Evolutionary conservation across 2,113 vertebrate species (phyloP).

Genomic region (Columba livia): DNA sequence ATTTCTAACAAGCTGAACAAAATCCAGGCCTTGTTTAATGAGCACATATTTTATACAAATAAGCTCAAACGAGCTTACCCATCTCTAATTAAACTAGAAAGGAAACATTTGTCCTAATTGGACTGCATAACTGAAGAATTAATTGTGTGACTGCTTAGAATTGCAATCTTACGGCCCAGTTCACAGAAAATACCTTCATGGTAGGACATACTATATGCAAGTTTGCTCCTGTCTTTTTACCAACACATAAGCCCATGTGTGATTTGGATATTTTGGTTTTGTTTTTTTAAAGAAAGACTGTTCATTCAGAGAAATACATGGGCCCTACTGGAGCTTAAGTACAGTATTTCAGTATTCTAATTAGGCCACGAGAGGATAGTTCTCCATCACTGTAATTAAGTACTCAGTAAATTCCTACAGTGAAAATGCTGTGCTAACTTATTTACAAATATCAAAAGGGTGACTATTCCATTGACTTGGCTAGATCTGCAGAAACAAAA

Average conservation of each 20-base stretch:
- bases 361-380: constrained; percentile 45
- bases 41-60: constrained; percentile 83
- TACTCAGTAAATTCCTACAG: constrained; percentile 33
- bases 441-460: constrained; percentile 68
- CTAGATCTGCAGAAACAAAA: constrained; percentile 21
- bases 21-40: constrained; percentile 79
- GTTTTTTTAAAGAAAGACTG: constrained; percentile 30
- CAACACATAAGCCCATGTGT: neutral
- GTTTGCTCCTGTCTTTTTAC: constrained; percentile 37
- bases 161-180: constrained; percentile 71
- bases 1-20: constrained; percentile 78
- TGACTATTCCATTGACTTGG: constrained; percentile 39
- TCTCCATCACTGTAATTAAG: constrained; percentile 57
- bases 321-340: constrained; percentile 11
- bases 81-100: constrained; percentile 80
- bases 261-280: neutral
- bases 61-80: constrained; percentile 73
- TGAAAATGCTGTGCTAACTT: constrained; percentile 12
- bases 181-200: constrained; percentile 59
- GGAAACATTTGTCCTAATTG: constrained; percentile 80
- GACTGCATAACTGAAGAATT: constrained; percentile 77
- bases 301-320: neutral
- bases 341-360: constrained; percentile 64
- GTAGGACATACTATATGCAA: constrained; percentile 45
- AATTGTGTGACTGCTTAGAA: constrained; percentile 78